phyloP scores from a whole-genome alignment of 2,113 vertebrate genomes.

The Dolichotis patagonum region DNA sequence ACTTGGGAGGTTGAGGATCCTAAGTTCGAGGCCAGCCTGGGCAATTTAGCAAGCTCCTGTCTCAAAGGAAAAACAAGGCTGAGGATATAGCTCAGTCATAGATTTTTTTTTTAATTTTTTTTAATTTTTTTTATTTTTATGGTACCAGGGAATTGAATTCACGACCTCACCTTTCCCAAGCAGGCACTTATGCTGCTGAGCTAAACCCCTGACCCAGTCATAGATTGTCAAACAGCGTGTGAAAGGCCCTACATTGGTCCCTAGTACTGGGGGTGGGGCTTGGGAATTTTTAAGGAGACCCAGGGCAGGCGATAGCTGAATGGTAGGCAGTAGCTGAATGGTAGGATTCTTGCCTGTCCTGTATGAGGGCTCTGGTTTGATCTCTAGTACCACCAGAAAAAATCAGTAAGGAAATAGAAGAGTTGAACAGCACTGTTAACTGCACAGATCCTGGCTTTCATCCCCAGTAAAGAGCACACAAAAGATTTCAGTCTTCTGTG shows the following conservation, averaged over 20 bases:
- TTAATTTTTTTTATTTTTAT: too few species aligned
- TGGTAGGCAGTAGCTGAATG: not conserved
- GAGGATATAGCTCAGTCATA: not conserved
- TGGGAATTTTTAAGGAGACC: not conserved
- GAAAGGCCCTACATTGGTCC: not conserved
- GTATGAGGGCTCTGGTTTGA: not conserved
- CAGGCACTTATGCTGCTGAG: too few species aligned
- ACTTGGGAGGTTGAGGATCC: not conserved
- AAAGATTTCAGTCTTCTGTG: not conserved
- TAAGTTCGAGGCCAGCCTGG: not conserved
- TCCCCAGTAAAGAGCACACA: not conserved
- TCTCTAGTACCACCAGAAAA: not conserved
- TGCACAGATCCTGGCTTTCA: not conserved
- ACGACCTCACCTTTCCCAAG: too few species aligned
- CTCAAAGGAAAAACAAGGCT: not conserved
- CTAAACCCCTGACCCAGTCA: not conserved
- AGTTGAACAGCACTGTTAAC: not conserved
- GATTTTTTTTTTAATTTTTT: not conserved
- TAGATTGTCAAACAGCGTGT: not conserved
- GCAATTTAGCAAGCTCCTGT: not conserved
- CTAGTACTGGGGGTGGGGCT: not conserved
- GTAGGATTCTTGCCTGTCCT: not conserved
- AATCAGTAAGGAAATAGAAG: not conserved
- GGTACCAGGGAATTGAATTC: too few species aligned
- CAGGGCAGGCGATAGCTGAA: not conserved